Percentiles rank a stretch among this genome's conserved stretches.
Evolutionary conservation across 2,113 vertebrate species (phyloP).

Genomic region (Barbus barbus): DNA sequence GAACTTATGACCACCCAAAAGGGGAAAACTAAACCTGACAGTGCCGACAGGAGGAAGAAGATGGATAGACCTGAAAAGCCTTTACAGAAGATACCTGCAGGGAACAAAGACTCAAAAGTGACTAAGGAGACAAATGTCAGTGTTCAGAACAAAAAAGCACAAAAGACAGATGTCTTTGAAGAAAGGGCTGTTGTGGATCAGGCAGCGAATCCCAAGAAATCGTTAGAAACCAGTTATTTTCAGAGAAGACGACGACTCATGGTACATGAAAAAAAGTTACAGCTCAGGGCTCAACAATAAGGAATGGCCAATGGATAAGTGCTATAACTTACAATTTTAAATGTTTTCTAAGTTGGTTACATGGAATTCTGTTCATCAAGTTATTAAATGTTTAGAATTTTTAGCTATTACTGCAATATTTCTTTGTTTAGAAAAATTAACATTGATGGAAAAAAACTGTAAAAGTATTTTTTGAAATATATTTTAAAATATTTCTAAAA

Average conservation of each 20-base stretch:
- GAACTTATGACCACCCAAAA: conserved; percentile 64
- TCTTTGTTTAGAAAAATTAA: background rate
- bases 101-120: conserved; percentile 75
- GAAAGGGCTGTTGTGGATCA: too few species aligned
- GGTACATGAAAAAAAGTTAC: conserved; percentile 62
- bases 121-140: conserved; percentile 61
- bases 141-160: too few species aligned
- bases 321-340: background rate
- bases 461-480: background rate
- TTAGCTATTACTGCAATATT: background rate
- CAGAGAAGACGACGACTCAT: conserved; percentile 84
- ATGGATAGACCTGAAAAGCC: conserved; percentile 74
- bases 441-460: background rate
- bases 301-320: background rate
- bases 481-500: too few species aligned
- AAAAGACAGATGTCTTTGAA: too few species aligned
- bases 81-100: conserved; percentile 77
- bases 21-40: conserved; percentile 72
- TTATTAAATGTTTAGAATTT: background rate
- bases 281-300: background rate
- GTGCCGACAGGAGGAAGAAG: conserved; percentile 73
- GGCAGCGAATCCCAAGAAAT: conserved; percentile 63
- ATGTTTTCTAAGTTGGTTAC: background rate
- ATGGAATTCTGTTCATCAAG: background rate
- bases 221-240: conserved; percentile 74